A percentile compares a stretch with the other conserved stretches of the same genome.
phyloP scores from a whole-genome alignment of 1,140 invertebrate genomes.

The Bombus turneri region DNA sequence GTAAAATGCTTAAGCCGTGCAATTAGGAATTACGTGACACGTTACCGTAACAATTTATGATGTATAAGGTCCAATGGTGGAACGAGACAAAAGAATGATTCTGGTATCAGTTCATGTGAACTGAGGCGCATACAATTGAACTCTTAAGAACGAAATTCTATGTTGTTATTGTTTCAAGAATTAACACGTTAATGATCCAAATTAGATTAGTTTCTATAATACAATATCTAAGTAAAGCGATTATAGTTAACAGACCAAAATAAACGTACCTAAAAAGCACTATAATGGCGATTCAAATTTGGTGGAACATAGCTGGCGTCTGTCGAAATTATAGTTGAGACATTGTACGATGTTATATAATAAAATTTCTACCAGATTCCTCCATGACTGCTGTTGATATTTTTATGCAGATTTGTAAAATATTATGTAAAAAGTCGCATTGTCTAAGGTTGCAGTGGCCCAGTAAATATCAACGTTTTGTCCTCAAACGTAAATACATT shows the following conservation, averaged over 20 bases:
- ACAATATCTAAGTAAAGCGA: background rate
- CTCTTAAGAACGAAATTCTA: background rate
- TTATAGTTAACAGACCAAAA: background rate
- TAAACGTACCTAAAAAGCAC: background rate
- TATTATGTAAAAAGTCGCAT: background rate
- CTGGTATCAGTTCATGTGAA: background rate
- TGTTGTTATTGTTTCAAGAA: background rate
- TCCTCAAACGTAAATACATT: constrained; percentile 39
- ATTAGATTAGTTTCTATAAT: background rate
- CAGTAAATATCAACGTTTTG: constrained; percentile 25
- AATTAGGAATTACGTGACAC: constrained; percentile 9
- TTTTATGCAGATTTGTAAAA: background rate
- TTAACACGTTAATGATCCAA: background rate
- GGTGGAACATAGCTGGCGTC: background rate
- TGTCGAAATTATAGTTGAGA: background rate
- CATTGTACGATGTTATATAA: background rate
- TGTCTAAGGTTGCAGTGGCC: background rate
- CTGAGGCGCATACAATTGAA: background rate
- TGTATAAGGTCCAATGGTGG: background rate
- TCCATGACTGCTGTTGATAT: too few species aligned
- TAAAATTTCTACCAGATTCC: background rate
- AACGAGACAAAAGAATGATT: background rate
- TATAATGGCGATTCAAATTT: background rate
- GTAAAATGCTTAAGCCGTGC: background rate
- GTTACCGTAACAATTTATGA: background rate